Evolutionary conservation across 2,888 invertebrate genomes (phyloP).

Genomic region (Ophioninae sp.): DNA sequence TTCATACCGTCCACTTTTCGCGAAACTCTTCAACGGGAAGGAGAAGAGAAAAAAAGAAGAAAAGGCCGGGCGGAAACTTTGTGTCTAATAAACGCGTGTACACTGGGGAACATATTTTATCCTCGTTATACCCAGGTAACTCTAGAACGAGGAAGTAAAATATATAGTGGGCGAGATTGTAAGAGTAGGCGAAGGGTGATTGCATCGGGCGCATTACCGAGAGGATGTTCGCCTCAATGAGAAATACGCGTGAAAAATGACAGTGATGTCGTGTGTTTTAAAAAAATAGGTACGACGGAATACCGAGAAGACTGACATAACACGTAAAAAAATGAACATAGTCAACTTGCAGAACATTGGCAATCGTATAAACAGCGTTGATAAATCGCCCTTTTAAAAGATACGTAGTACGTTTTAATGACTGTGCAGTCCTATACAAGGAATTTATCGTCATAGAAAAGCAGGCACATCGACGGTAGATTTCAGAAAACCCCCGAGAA

Average conservation of each 20-base stretch:
- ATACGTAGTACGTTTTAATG: constrained; percentile 68
- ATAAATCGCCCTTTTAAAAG: constrained; percentile 46
- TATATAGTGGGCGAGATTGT: constrained; percentile 24
- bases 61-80: not conserved
- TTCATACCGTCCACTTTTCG: constrained; percentile 1
- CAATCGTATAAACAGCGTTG: constrained; percentile 48
- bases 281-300: constrained; percentile 21
- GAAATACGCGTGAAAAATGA: constrained; percentile 13
- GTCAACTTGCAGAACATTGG: constrained; percentile 14
- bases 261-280: constrained; percentile 31
- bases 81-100: constrained; percentile 9
- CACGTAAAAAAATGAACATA: not conserved
- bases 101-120: not conserved
- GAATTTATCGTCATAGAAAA: constrained; percentile 62
- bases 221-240: too few species aligned
- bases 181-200: constrained; percentile 13
- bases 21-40: not conserved
- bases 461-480: constrained; percentile 35
- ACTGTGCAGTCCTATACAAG: constrained; percentile 65
- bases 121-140: constrained; percentile 20
- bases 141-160: constrained; percentile 18
- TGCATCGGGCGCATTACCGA: constrained; percentile 3
- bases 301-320: constrained; percentile 23
- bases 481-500: not conserved
- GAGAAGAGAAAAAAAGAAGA: not conserved